Evolutionary conservation across 2,797 vertebrate genomes (phyloP).

Genomic region (Avahi laniger): DNA sequence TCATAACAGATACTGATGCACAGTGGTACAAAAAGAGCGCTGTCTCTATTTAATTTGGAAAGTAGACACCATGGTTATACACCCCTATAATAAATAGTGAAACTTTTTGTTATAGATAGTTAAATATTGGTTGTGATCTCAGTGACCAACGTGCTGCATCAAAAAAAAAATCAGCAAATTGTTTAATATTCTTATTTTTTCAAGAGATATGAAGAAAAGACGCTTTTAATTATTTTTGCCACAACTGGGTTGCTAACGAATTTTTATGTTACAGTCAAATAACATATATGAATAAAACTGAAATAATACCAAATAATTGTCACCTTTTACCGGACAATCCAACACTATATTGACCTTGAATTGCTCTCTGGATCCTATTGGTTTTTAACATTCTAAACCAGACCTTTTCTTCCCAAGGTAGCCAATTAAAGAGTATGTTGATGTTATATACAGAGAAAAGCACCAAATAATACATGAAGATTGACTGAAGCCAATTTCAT

Average conservation of each 20-base stretch:
- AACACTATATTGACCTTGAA: constrained; percentile 75
- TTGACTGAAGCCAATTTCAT: constrained; percentile 81
- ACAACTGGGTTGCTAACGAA: constrained; percentile 17
- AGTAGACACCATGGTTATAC: background rate
- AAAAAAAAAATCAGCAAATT: background rate
- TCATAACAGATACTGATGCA: background rate
- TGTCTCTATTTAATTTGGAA: background rate
- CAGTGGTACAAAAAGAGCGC: accelerated
- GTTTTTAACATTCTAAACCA: constrained; percentile 74
- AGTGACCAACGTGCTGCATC: background rate
- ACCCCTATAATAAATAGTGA: background rate
- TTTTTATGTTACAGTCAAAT: constrained; percentile 67
- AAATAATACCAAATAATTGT: constrained; percentile 48
- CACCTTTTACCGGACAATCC: constrained; percentile 35
- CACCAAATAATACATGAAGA: constrained; percentile 84
- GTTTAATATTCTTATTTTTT: background rate
- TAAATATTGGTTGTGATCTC: background rate
- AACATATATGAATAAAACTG: background rate
- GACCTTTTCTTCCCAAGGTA: constrained; percentile 72
- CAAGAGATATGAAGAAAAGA: background rate
- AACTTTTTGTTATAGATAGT: background rate
- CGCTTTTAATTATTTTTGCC: background rate
- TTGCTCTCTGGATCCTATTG: constrained; percentile 72
- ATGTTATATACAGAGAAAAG: constrained; percentile 8
- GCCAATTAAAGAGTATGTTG: constrained; percentile 79